These are phyloP conservation scores for Sebastes taczanowskii DNA, from an alignment of 2,797 vertebrate genomes.

Conservation along the genomic window DNA sequence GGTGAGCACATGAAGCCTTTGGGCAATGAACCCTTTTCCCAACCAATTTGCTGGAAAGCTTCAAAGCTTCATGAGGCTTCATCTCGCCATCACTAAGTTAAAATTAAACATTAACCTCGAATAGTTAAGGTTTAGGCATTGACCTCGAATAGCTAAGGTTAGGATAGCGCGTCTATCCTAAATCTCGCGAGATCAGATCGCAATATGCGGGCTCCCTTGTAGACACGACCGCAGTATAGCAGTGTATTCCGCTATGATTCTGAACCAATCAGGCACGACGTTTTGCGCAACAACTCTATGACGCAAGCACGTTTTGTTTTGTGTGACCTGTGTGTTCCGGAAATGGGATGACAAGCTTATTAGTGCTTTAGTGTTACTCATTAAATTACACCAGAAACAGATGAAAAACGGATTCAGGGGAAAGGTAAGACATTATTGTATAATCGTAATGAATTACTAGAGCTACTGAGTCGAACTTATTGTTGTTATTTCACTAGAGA, in stretches of 20 bases:
- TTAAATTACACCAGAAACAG: background rate
- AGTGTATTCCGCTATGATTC: background rate
- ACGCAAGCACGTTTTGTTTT: constrained; percentile 27
- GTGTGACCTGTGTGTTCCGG: constrained; percentile 17
- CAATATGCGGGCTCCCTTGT: too few relatives aligned
- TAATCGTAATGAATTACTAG: fast-evolving
- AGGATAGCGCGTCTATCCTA: too few relatives aligned
- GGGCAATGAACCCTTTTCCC: too few relatives aligned
- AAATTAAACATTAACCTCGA: too few relatives aligned
- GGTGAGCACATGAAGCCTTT: too few relatives aligned
- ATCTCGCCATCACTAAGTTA: too few relatives aligned
- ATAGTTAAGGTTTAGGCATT: too few relatives aligned
- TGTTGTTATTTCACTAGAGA: background rate
- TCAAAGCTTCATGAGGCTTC: too few relatives aligned
- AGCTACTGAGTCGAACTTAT: fast-evolving
- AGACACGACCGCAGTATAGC: background rate
- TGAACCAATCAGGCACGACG: constrained; percentile 16
- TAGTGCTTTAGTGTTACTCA: background rate
- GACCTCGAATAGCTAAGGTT: too few relatives aligned
- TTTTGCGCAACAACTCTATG: background rate
- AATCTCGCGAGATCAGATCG: too few relatives aligned
- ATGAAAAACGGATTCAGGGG: background rate
- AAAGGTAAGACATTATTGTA: constrained; percentile 27
- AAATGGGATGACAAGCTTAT: constrained; percentile 43
- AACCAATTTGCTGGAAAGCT: too few relatives aligned